These are phyloP conservation scores for Mimumesa dahlbomi DNA, from an alignment of 2,888 invertebrate species.

Conservation along the genomic window DNA sequence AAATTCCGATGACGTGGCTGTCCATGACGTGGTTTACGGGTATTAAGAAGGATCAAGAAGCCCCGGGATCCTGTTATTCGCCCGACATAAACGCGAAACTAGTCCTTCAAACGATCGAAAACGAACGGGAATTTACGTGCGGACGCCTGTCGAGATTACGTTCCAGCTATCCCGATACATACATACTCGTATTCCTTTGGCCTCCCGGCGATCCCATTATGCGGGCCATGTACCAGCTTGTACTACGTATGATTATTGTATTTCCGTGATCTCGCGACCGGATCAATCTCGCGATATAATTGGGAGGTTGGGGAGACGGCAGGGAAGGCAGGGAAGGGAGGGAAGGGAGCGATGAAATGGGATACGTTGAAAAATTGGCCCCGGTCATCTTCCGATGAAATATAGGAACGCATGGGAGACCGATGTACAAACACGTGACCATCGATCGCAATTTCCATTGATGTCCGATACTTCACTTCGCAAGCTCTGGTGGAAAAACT, in stretches of 20 bases:
- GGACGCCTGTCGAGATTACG: slow-evolving; percentile 51
- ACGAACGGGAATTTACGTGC: slow-evolving; percentile 49
- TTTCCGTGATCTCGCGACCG: slow-evolving; percentile 20
- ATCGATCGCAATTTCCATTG: too few species aligned
- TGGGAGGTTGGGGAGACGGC: too few species aligned
- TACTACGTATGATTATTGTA: slow-evolving; percentile 46
- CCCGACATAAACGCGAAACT: slow-evolving; percentile 22
- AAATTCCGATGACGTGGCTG: slow-evolving; percentile 25
- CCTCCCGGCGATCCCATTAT: slow-evolving; percentile 44
- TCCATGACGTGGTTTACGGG: slow-evolving; percentile 32
- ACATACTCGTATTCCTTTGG: slow-evolving; percentile 47
- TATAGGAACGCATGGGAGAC: too few species aligned
- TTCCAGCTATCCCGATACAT: slow-evolving; percentile 14
- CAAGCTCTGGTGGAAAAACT: too few species aligned
- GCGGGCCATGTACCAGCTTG: slow-evolving; percentile 33
- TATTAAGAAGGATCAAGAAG: slow-evolving; percentile 52
- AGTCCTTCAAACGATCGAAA: slow-evolving; percentile 51
- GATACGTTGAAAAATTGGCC: too few species aligned
- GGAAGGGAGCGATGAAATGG: too few species aligned
- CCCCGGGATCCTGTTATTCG: slow-evolving; percentile 9
- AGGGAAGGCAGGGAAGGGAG: too few species aligned
- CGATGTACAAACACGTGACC: too few species aligned
- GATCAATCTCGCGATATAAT: neutral
- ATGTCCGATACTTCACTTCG: too few species aligned
- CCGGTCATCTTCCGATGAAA: too few species aligned